Base-by-base conservation (phyloP, 2,797 vertebrate species). In the Acrocephalus scirpaceus region DNA sequence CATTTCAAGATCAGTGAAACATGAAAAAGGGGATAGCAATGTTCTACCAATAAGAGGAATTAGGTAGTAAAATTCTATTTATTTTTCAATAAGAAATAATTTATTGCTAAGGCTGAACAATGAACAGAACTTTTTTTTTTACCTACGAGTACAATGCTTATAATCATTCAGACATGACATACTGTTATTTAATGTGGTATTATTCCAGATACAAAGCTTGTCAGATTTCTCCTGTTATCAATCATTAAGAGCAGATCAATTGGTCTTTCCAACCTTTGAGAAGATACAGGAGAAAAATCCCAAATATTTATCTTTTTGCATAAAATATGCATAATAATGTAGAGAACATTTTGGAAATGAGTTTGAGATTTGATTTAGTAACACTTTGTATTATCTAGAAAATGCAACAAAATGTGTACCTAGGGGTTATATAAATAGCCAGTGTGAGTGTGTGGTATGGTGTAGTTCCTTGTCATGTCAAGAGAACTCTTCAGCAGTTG, bases 1-100 rank as follows among this genome's bases (percentile, higher is more conserved):
- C 72, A 78, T 75, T 77, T 88, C 69, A 77, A 71, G 62, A 88
- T 72, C 75, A 83, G 40, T 81, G 66, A 94, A 92, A 92, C 66
- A 86, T 65, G 79, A 16, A 87, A 93, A 61, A 64, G 18, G 11
- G 36, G 36, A 86, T 57, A 29, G n/a, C 32, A 90, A 75, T 81
- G 23, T 77, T 90, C 38, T 91, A 65, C 27, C 45, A 18, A 34
- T 13, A 77, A 58, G 26, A 92, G 47, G n/a, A 92, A 72, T 57
- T 89, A 58, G 70, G 44, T 32, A 88, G 61, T 56, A 92, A 83
- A 86, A 80, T 53, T 83, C 15, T 88, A 62, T 83, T 91, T 89
- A 82, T 77, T 96, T 94, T 93, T 83, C 73, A 72, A 13, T 69
- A 86, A 44, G n/a, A 34, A 74, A 72, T 54, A 72, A 71, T 72